Evolutionary conservation across 2,888 invertebrate genomes (phyloP).

Genomic region (Drosophila eohydei): DNA sequence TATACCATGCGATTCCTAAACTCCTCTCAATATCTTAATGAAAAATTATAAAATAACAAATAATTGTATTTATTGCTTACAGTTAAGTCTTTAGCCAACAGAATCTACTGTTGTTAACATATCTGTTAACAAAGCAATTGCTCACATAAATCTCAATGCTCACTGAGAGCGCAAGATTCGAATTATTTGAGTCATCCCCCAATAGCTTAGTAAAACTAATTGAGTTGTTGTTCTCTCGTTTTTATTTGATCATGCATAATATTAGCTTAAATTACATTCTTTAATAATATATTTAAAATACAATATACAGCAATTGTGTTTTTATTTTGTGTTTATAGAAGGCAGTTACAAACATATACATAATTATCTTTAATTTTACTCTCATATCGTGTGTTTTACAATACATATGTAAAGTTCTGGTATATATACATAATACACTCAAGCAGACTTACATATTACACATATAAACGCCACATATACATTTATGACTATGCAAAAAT

Average conservation of each 20-base stretch:
- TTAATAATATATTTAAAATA: conserved; percentile 55
- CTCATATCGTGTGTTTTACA: conserved; percentile 42
- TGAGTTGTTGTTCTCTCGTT: conserved; percentile 28
- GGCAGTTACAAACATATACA: conserved; percentile 37
- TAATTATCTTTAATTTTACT: conserved; percentile 30
- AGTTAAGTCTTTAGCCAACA: background rate
- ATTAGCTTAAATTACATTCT: conserved; percentile 54
- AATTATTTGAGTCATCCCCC: background rate
- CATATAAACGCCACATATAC: conserved; percentile 55
- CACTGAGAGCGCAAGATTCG: background rate
- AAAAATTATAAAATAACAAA: too few species aligned
- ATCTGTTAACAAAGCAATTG: background rate
- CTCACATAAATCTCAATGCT: background rate
- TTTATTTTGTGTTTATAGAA: conserved; percentile 37
- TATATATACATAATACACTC: conserved; percentile 58
- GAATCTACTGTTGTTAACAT: background rate
- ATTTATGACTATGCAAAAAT: conserved; percentile 70
- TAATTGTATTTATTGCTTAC: background rate
- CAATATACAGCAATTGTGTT: conserved; percentile 62
- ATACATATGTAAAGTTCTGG: conserved; percentile 55
- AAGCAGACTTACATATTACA: conserved; percentile 64
- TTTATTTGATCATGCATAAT: conserved; percentile 60
- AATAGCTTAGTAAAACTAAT: background rate
- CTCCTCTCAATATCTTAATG: background rate
- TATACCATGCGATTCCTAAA: background rate